Evolutionary conservation across 2,113 vertebrate genomes (phyloP).

Genomic region (Thymallus thymallus): DNA sequence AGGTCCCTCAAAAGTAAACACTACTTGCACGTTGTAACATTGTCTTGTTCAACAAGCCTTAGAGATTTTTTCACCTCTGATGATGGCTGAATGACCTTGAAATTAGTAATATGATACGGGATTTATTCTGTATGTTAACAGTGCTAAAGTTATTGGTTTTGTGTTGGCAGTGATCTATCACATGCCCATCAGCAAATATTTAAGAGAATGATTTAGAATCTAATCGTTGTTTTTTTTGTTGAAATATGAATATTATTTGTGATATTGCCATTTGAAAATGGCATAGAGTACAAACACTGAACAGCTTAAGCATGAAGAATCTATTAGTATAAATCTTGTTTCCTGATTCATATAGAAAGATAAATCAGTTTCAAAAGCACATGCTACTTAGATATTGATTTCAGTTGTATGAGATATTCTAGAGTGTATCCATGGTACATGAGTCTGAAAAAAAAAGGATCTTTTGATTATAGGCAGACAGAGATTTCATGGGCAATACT

Average conservation of each 20-base stretch:
- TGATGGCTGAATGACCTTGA: not conserved
- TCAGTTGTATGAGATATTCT: constrained; percentile 63
- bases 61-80: not conserved
- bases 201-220: not conserved
- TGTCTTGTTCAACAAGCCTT: not conserved
- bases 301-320: constrained; percentile 71
- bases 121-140: not conserved
- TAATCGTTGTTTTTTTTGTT: too few relatives aligned
- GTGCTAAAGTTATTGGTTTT: not conserved
- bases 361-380: constrained; percentile 62
- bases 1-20: constrained; percentile 3
- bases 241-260: not conserved
- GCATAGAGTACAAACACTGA: constrained; percentile 8
- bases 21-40: not conserved
- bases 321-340: constrained; percentile 60
- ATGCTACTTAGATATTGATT: constrained; percentile 65
- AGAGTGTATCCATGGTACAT: constrained; percentile 63
- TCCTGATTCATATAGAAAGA: constrained; percentile 66
- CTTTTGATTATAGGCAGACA: too few relatives aligned
- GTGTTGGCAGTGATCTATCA: not conserved
- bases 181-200: not conserved
- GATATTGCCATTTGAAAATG: constrained; percentile 4
- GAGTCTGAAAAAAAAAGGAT: constrained; percentile 59
- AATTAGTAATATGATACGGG: too few relatives aligned
- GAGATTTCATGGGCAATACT: too few relatives aligned